Evolutionary conservation across 2,888 invertebrate species (phyloP).

Genomic region (Graphium colonna): DNA sequence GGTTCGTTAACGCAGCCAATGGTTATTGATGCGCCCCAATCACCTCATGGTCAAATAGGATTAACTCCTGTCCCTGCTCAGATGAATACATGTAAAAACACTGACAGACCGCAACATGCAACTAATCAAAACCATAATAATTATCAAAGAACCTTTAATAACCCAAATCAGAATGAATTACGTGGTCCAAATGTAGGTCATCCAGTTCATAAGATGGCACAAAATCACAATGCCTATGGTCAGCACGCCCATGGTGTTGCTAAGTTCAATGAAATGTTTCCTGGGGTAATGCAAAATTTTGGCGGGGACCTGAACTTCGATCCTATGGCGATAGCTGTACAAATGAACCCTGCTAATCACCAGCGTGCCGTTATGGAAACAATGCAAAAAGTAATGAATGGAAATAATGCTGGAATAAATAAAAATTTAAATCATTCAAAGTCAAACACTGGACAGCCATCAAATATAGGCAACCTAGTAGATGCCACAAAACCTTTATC

Average conservation of each 20-base stretch:
- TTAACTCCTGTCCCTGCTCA: slow-evolving; percentile 29
- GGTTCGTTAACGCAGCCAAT: slow-evolving; percentile 29
- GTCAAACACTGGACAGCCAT: slow-evolving; percentile 21
- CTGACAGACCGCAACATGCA: slow-evolving; percentile 6
- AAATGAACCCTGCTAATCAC: slow-evolving; percentile 71
- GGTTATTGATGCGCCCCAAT: slow-evolving; percentile 39
- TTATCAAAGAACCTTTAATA: slow-evolving; percentile 11
- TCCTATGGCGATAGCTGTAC: slow-evolving; percentile 70
- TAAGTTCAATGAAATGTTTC: slow-evolving; percentile 69
- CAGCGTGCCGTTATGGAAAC: slow-evolving; percentile 51
- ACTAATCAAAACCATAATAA: background rate
- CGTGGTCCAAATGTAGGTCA: background rate
- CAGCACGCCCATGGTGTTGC: slow-evolving; percentile 51
- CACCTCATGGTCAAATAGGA: slow-evolving; percentile 38
- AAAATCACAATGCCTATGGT: slow-evolving; percentile 25
- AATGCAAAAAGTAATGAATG: slow-evolving; percentile 53
- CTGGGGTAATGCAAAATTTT: slow-evolving; percentile 53
- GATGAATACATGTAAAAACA: slow-evolving; percentile 18
- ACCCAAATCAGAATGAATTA: background rate
- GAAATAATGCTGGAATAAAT: slow-evolving; percentile 30
- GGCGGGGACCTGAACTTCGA: slow-evolving; percentile 61
- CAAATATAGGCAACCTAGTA: slow-evolving; percentile 5
- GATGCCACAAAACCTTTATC: slow-evolving; percentile 25
- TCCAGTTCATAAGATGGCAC: slow-evolving; percentile 6
- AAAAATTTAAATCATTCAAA: slow-evolving; percentile 21